Conservation (phyloP, 2,113 vertebrate species). For the Macaca mulatta region DNA sequence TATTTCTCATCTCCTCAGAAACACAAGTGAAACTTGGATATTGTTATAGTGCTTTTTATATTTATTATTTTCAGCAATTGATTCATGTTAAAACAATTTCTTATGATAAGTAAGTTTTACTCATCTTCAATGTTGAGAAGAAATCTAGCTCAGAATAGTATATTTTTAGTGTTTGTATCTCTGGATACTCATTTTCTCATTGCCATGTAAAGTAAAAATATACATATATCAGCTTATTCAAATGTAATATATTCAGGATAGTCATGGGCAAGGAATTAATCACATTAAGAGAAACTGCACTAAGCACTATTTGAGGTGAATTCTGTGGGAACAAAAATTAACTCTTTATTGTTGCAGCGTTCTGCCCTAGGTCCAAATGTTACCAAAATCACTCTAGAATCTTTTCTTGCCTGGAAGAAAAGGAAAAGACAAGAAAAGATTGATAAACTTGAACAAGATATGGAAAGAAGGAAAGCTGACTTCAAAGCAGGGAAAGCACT, state of each 20-base stretch:
- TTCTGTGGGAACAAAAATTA: neutral
- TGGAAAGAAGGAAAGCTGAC: conserved; percentile 98
- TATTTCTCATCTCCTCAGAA: neutral
- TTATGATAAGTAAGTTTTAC: neutral
- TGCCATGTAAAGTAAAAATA: neutral
- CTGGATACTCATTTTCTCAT: neutral
- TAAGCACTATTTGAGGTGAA: neutral
- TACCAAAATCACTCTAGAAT: conserved; percentile 98
- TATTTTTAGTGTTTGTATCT: neutral
- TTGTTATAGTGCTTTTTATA: neutral
- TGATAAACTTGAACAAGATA: conserved; percentile 91
- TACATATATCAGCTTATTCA: neutral
- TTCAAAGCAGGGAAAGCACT: conserved; percentile 96
- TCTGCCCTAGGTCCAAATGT: conserved; percentile 94
- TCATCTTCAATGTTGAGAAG: neutral
- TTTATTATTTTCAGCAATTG: neutral
- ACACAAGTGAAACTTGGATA: neutral
- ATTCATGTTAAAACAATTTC: neutral
- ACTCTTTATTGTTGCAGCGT: conserved; percentile 84
- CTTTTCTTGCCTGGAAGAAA: conserved; percentile 99
- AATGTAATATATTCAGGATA: neutral
- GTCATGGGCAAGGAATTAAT: neutral
- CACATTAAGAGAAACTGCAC: neutral
- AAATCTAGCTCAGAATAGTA: neutral
- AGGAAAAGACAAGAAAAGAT: conserved; percentile 98